Evolutionary conservation across 2,113 vertebrate genomes (phyloP).

Genomic region (Aphyosemion australe): DNA sequence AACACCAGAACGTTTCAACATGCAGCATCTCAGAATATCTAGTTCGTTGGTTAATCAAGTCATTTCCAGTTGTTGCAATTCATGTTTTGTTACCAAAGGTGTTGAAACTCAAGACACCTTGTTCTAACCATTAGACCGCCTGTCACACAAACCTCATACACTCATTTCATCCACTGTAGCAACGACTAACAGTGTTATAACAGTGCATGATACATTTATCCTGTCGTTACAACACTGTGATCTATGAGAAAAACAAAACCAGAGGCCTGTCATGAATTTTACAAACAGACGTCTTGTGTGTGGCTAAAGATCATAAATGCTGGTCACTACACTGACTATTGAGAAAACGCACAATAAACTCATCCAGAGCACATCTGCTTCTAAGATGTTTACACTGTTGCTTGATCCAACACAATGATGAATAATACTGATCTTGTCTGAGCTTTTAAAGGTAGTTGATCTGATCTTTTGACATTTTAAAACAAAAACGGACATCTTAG

Average conservation of each 20-base stretch:
- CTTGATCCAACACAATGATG: no score
- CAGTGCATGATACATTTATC: background rate
- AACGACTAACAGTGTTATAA: background rate
- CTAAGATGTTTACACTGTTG: no score
- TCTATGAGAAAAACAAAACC: no score
- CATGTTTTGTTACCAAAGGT: conserved; percentile 1
- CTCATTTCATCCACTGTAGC: background rate
- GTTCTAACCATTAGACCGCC: conserved; percentile 12
- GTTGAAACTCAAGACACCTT: background rate
- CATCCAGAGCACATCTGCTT: background rate
- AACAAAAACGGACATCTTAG: no score
- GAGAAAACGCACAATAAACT: no score
- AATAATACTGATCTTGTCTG: no score
- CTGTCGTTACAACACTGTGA: background rate
- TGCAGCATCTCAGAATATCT: conserved; percentile 3
- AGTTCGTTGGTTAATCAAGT: conserved; percentile 18
- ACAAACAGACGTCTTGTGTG: background rate
- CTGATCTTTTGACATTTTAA: no score
- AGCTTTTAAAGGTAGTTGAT: no score
- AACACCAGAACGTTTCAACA: background rate
- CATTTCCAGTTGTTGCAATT: conserved; percentile 31
- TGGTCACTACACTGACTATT: no score
- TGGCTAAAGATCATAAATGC: background rate
- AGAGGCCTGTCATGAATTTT: background rate
- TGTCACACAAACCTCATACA: background rate